These are phyloP conservation scores for Pristis pectinata DNA, from an alignment of 2,797 vertebrate species.

Conservation along the genomic window DNA sequence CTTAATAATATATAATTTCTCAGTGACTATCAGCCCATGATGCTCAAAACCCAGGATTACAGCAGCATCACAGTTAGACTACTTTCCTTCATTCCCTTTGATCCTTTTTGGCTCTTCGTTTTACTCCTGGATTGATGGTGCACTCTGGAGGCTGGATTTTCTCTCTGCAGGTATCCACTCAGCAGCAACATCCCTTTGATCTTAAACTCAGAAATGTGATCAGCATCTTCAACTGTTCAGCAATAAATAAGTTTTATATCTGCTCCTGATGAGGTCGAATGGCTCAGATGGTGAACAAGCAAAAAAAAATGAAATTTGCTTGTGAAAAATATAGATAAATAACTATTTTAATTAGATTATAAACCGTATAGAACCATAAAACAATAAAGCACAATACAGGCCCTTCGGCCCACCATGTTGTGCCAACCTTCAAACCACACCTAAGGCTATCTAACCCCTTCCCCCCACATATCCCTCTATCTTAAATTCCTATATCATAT, in stretches of 20 bases:
- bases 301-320: not conserved
- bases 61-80: conserved; percentile 46
- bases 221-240: not conserved
- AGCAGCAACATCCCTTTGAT: not conserved
- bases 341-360: not conserved
- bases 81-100: conserved; percentile 28
- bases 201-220: not conserved
- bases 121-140: not conserved
- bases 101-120: not conserved
- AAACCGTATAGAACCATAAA: not conserved
- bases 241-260: not conserved
- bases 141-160: conserved; percentile 4
- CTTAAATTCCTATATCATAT: no score
- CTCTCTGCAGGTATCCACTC: not conserved
- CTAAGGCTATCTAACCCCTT: no score
- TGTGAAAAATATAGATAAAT: not conserved
- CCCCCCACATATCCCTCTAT: no score
- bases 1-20: conserved; percentile 60
- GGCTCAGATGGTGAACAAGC: conserved; percentile 32
- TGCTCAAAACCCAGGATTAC: conserved; percentile 56
- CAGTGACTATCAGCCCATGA: conserved; percentile 49
- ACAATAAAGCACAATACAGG: no score
- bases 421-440: no score
- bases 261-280: not conserved
- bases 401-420: no score